Percentiles rank a stretch among this genome's conserved stretches.
Evolutionary conservation across 2,113 vertebrate species (phyloP).

Genomic region (Aegypius monachus): DNA sequence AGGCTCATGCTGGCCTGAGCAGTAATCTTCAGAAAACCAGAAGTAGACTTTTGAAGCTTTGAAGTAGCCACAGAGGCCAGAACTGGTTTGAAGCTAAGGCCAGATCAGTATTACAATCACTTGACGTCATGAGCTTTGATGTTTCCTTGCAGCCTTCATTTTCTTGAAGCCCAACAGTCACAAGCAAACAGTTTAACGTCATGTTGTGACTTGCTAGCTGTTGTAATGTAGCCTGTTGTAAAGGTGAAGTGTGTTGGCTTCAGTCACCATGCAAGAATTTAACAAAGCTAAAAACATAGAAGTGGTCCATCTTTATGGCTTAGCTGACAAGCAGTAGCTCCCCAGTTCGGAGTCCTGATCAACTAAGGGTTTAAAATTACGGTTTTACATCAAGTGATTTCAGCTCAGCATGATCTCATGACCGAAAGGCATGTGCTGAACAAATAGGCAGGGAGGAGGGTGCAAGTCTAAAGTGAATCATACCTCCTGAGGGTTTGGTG

Average conservation of each 20-base stretch:
- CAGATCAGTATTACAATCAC: accelerated
- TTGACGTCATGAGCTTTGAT: neutral
- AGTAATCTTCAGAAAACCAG: neutral
- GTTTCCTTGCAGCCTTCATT: neutral
- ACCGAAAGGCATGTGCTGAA: neutral
- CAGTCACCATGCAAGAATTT: neutral
- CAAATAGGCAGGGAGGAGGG: neutral
- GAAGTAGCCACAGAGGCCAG: neutral
- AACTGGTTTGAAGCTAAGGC: neutral
- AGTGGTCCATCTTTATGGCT: neutral
- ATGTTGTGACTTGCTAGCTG: neutral
- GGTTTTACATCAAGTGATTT: neutral
- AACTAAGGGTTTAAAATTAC: neutral
- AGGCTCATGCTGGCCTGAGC: neutral
- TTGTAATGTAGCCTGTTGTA: neutral
- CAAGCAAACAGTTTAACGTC: neutral
- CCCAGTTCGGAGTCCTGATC: neutral
- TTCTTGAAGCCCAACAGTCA: neutral
- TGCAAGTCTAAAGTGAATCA: neutral
- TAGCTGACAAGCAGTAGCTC: neutral
- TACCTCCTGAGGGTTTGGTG: neutral
- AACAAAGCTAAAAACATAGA: neutral
- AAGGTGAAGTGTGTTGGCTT: neutral
- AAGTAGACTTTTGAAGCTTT: neutral
- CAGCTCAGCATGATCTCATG: neutral